Base-by-base conservation (phyloP, 2,888 invertebrate species). In the Neelides folsomi region DNA sequence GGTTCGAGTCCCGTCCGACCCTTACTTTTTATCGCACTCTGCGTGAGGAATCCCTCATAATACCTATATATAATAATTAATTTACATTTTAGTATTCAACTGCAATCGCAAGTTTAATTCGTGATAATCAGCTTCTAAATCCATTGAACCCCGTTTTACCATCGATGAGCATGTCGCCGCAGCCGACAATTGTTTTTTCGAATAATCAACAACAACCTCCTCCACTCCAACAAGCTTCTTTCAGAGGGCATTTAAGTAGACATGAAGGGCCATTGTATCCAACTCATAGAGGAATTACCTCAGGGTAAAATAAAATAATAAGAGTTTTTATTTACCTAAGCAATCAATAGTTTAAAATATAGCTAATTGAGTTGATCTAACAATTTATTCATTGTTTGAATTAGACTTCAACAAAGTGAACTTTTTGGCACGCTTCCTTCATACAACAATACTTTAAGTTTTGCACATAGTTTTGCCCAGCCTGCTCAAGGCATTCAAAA, bases 231-330 rank as follows among this genome's bases (percentile, higher is more conserved):
- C 62, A 58, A 43, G 53, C 42, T 9, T 60, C 62, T 9, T 58
- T 56, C 47, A 66, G 67, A 55, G 70, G 69, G 15, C 71, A 71
- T 15, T 59, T 74, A 35, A 71, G 67, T 56, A 69, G 68, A 56
- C 70, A 73, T 37, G 78, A 77, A 66, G 77, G 77, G 1, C 76
- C 77, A 19, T 58, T 72, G 37, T 67, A 71, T 50, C 68, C 68
- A 52, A 53, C 57, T 12, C 71, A 71, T n/a, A 67, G 67, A 47
- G 71, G 74, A 37, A 66, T 74, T 47, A 65, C 73, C 1, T 68
- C 71, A 42, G 70, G 70, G 59, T 68, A 60, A 56, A 9, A n/a
- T 47, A 12, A 39, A 2, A 13, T 2, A 8, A 12, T 47, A 9
- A 16, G 10, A 35, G 2, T 12, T 19, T 45, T 8, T 20, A 12